Evolutionary conservation across 2,888 invertebrate species (phyloP), one percentile per base, ranked within the genome.

Genomic region (Cremastinae sp.): DNA sequence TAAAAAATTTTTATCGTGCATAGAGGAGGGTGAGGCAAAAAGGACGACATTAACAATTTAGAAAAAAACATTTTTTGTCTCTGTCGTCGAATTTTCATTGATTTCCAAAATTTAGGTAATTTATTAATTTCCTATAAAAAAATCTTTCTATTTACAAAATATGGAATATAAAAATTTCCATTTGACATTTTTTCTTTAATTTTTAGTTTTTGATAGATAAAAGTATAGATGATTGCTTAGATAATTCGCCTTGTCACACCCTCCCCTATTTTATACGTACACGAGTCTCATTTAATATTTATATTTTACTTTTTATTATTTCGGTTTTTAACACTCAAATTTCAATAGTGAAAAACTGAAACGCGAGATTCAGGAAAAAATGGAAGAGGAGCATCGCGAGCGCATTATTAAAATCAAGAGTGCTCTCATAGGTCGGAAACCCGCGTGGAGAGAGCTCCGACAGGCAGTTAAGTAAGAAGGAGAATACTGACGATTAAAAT

Each of bases 361-460:
- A 85, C 88, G 92, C 79, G 94, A 94, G 78, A 92, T 94, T 75
- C 91, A 92, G 7, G 90, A 90, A 54, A 90, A 91, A 79, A 84
- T 93, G 64, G 93, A 92, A 14, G 94, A 94, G 77, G 92, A 92
- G 58, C 91, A 92, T 20, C 88, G 92, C 10, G 91, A 92, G 79
- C 91, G 92, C 66, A 93, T 93, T 83, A 89, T 92, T 58, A 91
- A 92, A 71, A 90, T 93, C 83, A 90, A 93, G 28, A 93, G 94
- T 82, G 92, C 93, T 47, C 84, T 93, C 49, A 90, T 94, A 54
- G 90, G 94, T 14, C 90, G 91, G 20, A 93, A 93, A 83, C 94
- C 94, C 0, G 93, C 94, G n/a, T 95, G 94, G 94, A 92, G 93
- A 86, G 91, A 93, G 36, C 90, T 94, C 16, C 93, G 89, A 69